Evolutionary conservation across 2,113 vertebrate genomes (phyloP).

Genomic region (Odontophorus gujanensis): DNA sequence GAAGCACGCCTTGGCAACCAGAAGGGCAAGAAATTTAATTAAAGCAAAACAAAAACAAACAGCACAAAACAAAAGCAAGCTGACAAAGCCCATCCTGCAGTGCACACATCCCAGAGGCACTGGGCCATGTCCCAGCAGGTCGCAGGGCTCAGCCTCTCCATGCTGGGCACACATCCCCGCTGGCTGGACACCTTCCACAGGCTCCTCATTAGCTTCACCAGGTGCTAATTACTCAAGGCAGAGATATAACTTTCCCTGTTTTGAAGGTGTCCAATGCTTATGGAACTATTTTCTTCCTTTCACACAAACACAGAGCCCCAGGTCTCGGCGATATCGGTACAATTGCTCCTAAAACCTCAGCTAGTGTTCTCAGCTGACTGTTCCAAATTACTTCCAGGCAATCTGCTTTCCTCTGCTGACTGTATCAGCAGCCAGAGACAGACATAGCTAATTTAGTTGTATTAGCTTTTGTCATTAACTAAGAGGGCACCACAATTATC

Average conservation of each 20-base stretch:
- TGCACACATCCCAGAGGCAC: accelerated
- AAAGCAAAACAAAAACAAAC: neutral
- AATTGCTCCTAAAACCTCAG: neutral
- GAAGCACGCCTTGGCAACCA: conserved; percentile 22
- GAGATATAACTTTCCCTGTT: neutral
- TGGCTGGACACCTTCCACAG: neutral
- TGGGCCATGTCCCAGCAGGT: neutral
- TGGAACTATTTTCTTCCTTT: neutral
- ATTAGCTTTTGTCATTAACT: neutral
- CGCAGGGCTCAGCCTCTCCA: neutral
- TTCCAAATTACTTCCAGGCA: neutral
- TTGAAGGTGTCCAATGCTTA: neutral
- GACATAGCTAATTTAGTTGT: neutral
- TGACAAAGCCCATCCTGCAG: neutral
- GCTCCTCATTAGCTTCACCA: too few relatives aligned
- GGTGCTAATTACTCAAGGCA: neutral
- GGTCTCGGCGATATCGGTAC: neutral
- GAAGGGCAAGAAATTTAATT: conserved; percentile 39
- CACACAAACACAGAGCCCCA: neutral
- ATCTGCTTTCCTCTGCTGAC: neutral
- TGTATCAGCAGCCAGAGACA: neutral
- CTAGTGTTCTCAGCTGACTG: neutral
- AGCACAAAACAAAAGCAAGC: neutral
- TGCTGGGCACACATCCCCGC: neutral
- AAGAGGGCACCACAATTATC: neutral